phyloP scores from a whole-genome alignment of 2,797 vertebrate genomes.

The Onychomys arenicola region DNA sequence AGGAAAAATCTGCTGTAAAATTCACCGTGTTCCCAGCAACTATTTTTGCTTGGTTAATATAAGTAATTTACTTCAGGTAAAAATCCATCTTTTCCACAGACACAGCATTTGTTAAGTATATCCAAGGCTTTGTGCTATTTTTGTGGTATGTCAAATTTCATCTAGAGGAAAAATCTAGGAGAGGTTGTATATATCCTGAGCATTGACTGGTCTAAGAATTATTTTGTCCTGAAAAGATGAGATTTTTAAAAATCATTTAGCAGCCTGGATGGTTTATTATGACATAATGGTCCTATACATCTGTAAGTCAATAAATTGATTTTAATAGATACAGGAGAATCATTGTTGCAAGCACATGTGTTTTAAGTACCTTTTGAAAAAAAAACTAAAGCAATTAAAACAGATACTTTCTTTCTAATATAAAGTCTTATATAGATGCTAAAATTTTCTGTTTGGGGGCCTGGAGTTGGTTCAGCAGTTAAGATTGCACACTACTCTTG shows the following conservation, averaged over 20 bases:
- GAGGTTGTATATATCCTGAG: neutral
- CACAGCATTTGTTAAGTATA: neutral
- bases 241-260: neutral
- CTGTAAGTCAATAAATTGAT: neutral
- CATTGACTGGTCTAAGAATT: conserved; percentile 2
- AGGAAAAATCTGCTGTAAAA: conserved; percentile 29
- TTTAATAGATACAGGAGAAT: neutral
- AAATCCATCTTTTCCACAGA: conserved; percentile 68
- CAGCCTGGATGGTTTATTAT: neutral
- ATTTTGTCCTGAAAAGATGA: neutral
- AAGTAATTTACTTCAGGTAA: conserved; percentile 57
- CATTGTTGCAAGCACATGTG: neutral
- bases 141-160: conserved; percentile 27
- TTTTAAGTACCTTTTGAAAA: neutral
- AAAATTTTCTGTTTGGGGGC: neutral
- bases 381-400: neutral
- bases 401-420: neutral
- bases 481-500: neutral
- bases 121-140: neutral
- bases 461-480: neutral
- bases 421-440: neutral
- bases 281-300: too few species aligned
- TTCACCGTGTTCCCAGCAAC: conserved; percentile 45
- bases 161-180: conserved; percentile 36
- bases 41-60: conserved; percentile 68